phyloP scores from a whole-genome alignment of 2,113 vertebrate genomes.

The Nothocercus nigrocapillus region DNA sequence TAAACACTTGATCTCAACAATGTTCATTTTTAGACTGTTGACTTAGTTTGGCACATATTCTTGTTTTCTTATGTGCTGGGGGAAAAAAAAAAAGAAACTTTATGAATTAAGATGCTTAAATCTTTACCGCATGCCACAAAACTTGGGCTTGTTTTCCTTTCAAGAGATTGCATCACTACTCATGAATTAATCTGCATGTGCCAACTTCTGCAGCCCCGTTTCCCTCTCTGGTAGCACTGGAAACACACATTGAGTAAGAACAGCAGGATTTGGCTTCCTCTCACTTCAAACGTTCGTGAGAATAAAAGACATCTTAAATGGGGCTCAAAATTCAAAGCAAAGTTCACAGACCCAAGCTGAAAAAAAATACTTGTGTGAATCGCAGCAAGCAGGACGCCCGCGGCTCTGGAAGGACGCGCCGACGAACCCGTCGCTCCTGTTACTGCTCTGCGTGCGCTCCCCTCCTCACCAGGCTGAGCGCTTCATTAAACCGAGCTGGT shows the following conservation, averaged over 20 bases:
- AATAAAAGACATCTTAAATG: background rate
- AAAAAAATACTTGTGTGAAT: background rate
- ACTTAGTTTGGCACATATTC: conserved; percentile 32
- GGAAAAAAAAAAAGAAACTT: background rate
- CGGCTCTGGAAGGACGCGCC: fast-evolving
- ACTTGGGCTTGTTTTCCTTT: background rate
- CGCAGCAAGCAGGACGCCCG: background rate
- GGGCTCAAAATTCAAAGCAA: conserved; percentile 22
- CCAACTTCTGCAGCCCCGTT: background rate
- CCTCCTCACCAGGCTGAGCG: background rate
- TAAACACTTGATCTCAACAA: conserved; percentile 49
- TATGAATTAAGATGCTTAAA: background rate
- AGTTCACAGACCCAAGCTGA: background rate
- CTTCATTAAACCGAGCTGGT: conserved; percentile 34
- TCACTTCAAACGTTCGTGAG: conserved; percentile 13
- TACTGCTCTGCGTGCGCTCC: background rate
- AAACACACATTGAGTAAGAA: background rate
- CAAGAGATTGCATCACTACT: background rate
- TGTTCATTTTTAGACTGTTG: conserved; percentile 31
- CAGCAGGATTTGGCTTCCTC: background rate
- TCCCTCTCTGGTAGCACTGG: background rate
- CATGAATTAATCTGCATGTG: background rate
- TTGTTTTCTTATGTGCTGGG: background rate
- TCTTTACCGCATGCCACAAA: background rate
- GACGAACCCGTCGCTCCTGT: background rate